Evolutionary conservation across 2,888 invertebrate genomes (phyloP).

Genomic region (Brachylomia viminalis): DNA sequence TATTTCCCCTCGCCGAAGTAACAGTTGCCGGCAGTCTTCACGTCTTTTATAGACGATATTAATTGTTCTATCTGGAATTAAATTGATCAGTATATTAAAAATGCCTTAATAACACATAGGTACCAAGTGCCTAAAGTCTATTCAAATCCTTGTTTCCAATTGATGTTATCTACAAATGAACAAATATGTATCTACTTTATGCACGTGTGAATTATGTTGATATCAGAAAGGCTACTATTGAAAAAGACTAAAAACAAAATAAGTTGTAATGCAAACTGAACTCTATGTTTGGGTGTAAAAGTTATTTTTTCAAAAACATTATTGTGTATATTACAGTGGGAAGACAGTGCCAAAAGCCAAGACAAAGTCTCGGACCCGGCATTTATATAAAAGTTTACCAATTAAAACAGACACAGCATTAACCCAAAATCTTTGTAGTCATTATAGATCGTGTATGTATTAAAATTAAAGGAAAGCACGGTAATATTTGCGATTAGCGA

Average conservation of each 20-base stretch:
- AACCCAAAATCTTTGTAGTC: too few relatives aligned
- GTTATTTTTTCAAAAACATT: not conserved
- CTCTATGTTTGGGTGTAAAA: not conserved
- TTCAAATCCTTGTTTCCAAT: conserved; percentile 2
- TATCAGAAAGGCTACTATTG: not conserved
- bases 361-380: not conserved
- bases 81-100: not conserved
- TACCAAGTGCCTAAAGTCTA: not conserved
- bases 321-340: not conserved
- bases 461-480: not conserved
- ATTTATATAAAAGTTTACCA: not conserved
- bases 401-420: too few relatives aligned
- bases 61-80: conserved; percentile 72
- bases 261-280: not conserved
- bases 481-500: not conserved
- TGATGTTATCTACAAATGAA: not conserved
- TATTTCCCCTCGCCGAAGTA: conserved; percentile 91
- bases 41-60: conserved; percentile 89
- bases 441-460: too few relatives aligned
- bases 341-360: not conserved
- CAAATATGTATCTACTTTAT: not conserved
- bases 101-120: not conserved
- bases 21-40: conserved; percentile 94
- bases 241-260: too few relatives aligned
- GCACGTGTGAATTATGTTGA: too few relatives aligned